Base-by-base conservation (phyloP, 1,140 invertebrate species). In the Anastrepha ludens region DNA sequence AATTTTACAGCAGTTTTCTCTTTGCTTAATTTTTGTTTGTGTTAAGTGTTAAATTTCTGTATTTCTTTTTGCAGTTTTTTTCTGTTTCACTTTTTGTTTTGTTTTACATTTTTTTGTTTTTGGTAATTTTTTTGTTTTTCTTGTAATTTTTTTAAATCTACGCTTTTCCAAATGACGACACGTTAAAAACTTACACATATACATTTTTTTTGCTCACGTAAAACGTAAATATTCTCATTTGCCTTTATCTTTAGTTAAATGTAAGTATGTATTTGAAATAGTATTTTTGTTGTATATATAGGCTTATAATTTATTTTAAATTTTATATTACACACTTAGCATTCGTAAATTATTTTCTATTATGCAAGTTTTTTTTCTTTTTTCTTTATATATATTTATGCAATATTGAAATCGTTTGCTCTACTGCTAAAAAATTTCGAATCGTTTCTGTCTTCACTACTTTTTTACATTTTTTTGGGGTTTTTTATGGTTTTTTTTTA, bases 261-360 rank as follows among this genome's bases (percentile, higher is more conserved):
- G 29, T 47, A 74, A 39, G 55, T 60, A 58, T 85, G n/a, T 58
- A 60, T 60, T 86, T 86, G 55, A 41, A 60, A 17, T 59, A 59
- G 47, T 85, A 9, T 86, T 41, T 44, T 59, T 86, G 58, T 59
- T 85, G 17, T 86, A 86, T 86, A 17, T 74, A 13, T 74, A 59
- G 15, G 50, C 50, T 50, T 87, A 74, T 70, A 20, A 39, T 39
- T 87, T 50, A 39, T 50, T 87, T 87, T 67, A 44, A 67, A 55
- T 55, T 78, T 65, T 65, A 88, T 78, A 78, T 88, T 65, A 58
- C 67, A 85, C 67, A 88, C 74, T 87, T 87, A 88, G 85, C 74
- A 29, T 81, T 87, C 47, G 74, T 87, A 29, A 85, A 60, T 15
- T 86, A 50, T 86, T 39, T 60, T 58, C 65, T 55, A 65, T 87